Evolutionary conservation across 1,140 invertebrate species (phyloP), one percentile per base, ranked within the genome.

Genomic region (Achroia grisella): DNA sequence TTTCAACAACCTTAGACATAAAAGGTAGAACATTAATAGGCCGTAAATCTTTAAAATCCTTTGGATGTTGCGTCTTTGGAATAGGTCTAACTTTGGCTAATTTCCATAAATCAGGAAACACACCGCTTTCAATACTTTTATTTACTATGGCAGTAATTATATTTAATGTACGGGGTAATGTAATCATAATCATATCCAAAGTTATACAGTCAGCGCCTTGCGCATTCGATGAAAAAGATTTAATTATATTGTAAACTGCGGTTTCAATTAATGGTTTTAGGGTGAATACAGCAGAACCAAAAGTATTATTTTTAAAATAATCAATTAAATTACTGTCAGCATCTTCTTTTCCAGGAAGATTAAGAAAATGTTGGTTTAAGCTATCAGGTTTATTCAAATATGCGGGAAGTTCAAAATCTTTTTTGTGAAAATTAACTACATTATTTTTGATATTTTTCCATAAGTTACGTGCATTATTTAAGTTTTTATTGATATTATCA

Each of bases 401-500:
- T 11, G 8, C n/a, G 5, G 44, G 36, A 30, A 47, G 36, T 1
- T 32, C 1, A 5, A 27, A 8, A n/a, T 33, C 11, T 34, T 40
- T 33, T 17, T 40, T 33, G 13, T 14, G 12, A 40, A 31, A 13
- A 32, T 29, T 32, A 6, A 14, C 11, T 15, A 42, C 14, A 15
- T 42, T 14, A 4, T 10, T 32, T 14, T 52, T 52, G 11, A 52
- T 28, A 39, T 37, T 42, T 11, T 39, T 41, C 50, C 50, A 52
- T 14, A 52, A 10, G 9, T 32, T 2, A 31, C 8, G 35, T 9
- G 30, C 27, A 11, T 36, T 42, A 13, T 37, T 28, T 9, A 31
- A 28, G 15, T 45, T 48, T 11, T 31, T 42, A 30, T 35, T 46
- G 29, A 49, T 32, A 15, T 41, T 14, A 32, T 37, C 9, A 13